Evolutionary conservation across 2,888 invertebrate genomes (phyloP), one percentile per base, ranked within the genome.

Genomic region (Habrosyne pyritoides): DNA sequence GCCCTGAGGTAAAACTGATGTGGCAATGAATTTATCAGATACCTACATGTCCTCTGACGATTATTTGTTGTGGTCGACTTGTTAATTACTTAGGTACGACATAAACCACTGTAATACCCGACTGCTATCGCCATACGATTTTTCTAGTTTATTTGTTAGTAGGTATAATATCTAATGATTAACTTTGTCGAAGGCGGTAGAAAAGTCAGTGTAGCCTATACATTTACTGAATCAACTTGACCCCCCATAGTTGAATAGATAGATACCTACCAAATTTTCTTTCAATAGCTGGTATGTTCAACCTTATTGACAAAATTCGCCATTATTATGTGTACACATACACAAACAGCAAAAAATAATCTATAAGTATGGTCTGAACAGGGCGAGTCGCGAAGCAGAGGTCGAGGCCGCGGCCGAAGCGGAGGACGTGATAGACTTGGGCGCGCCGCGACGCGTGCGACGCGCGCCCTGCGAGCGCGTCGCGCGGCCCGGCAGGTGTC

Each of bases 401-500:
- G 7, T 10, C 26, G 47, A 28, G 18, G 54, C 30, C 22, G 66
- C 57, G 18, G 59, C 63, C 21, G 60, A 66, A 42, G 60, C 63
- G 6, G 74, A 67, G 30, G 74, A 81, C 72, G 76, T 69, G 60
- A 77, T 80, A 63, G 77, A 78, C 61, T 64, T 79, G 53, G 78
- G 80, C 26, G 71, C 71, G 8, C 77, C 79, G 55, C 72, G 65
- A 14, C 54, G 36, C 18, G 59, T 54, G 55, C 67, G 64, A 22
- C 57, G 49, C 42, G 52, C 70, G 30, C 68, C 75, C 51, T 61
- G 54, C 55, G 56, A 47, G 42, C 64, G 14, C 21, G 10, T 52
- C 53, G 63, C 47, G 53, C 54, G 46, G 60, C 12, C 21, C 58
- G 46, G 52, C 22, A n/a, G n/a, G n/a, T n/a, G n/a, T n/a, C 21